Percentiles rank a stretch among this genome's conserved stretches.
Evolutionary conservation across 2,797 vertebrate species (phyloP).

Genomic region (Microctenopoma stevenorrisi): DNA sequence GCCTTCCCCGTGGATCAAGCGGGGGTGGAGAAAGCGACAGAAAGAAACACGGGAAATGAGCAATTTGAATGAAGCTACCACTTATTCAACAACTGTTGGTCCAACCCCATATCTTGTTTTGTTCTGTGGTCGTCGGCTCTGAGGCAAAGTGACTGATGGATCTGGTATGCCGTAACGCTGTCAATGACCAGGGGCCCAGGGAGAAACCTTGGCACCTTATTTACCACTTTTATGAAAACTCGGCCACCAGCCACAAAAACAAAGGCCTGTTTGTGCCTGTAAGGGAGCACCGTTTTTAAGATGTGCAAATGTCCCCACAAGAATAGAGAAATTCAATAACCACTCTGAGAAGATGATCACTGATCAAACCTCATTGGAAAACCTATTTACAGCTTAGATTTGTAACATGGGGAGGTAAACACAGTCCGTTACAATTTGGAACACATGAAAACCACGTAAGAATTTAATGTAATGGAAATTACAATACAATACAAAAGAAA

Average conservation of each 20-base stretch:
- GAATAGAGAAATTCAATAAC: not conserved
- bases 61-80: conserved; percentile 72
- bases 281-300: conserved; percentile 4
- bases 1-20: conserved; percentile 58
- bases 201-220: conserved; percentile 48
- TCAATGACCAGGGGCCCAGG: conserved; percentile 38
- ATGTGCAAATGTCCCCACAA: conserved; percentile 5
- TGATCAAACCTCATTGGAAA: not conserved
- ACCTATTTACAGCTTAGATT: not conserved
- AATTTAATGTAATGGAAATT: conserved; percentile 1
- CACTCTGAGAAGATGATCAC: not conserved
- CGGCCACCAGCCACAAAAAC: conserved; percentile 50
- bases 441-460: not conserved
- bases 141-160: conserved; percentile 60
- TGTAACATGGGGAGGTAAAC: not conserved
- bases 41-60: conserved; percentile 66
- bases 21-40: conserved; percentile 64
- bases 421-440: not conserved
- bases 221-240: conserved; percentile 48
- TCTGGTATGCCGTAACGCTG: conserved; percentile 57
- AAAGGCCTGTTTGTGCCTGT: conserved; percentile 29
- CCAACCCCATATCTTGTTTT: conserved; percentile 73
- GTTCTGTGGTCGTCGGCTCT: conserved; percentile 67
- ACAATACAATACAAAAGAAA: not conserved
- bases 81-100: conserved; percentile 68